Evolutionary conservation across 2,888 invertebrate genomes (phyloP), one percentile per base, ranked within the genome.

Genomic region (Miltochrista miniata): DNA sequence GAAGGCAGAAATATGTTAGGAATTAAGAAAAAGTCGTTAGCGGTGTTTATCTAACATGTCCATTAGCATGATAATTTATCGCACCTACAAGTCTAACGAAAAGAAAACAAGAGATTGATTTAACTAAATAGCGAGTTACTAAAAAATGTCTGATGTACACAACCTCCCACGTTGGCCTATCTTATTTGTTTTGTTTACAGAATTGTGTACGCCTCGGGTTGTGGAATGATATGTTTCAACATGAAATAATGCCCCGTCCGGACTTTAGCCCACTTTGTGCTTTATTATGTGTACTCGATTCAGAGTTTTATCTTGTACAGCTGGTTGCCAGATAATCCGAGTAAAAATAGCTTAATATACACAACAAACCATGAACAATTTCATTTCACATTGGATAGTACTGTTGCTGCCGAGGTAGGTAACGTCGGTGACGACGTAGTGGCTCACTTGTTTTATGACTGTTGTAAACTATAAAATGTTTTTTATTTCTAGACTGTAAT

Each of bases 161-260:
- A 78, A 58, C 61, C 80, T 62, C 87, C 86, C 76, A 87, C 87
- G 70, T 70, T 15, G 42, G 48, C 35, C 55, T 62, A 77, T 83
- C 83, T 78, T 76, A 79, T 80, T 77, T 87, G 86, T 87, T 80
- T 77, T 87, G 86, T 87, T 88, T 89, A 88, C 81, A 83, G 77
- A 78, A 81, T 78, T 74, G 77, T 79, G 78, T 77, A 79, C 83
- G 85, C 70, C 76, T 75, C 58, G 78, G 79, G 81, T 79, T 76
- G 81, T 61, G 79, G 79, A 82, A 80, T 81, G 80, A 81, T 81
- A 79, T 79, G 81, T 85, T 85, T 82, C 76, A 81, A 76, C 76
- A 81, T 84, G 71, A 85, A 84, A 85, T 84, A 84, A 84, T 82
- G 81, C 74, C 72, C 70, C 76, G 72, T 61, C 76, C 77, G 76